Evolutionary conservation across 2,888 invertebrate species (phyloP).

Genomic region (Torymus aiolomorphi): DNA sequence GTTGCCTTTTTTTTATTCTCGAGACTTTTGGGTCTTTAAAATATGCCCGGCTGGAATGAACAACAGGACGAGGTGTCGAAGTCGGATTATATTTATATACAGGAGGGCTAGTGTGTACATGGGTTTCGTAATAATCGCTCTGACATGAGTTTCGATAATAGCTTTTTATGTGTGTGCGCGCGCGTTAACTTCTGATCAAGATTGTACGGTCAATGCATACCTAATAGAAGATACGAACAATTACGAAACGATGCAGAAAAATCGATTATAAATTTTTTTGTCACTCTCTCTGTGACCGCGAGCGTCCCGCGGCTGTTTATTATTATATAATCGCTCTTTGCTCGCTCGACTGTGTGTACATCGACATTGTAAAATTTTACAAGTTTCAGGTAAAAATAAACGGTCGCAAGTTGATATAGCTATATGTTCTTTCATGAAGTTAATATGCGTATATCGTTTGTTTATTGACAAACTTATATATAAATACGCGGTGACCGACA

Average conservation of each 20-base stretch:
- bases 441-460: too few species aligned
- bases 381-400: too few species aligned
- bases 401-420: too few species aligned
- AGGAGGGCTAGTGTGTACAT: not conserved
- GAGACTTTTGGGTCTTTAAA: too few species aligned
- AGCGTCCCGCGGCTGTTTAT: not conserved
- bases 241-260: not conserved
- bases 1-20: too few species aligned
- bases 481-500: too few species aligned
- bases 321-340: not conserved
- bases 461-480: too few species aligned
- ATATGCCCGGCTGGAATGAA: too few species aligned
- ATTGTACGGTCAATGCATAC: conserved; percentile 7
- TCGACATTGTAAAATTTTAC: not conserved
- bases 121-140: conserved; percentile 6
- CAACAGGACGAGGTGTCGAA: too few species aligned
- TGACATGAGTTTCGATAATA: conserved; percentile 10
- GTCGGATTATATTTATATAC: not conserved
- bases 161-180: not conserved
- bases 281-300: too few species aligned
- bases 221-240: not conserved
- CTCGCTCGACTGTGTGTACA: not conserved
- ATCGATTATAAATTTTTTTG: conserved; percentile 2
- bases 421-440: too few species aligned
- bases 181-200: conserved; percentile 10